phyloP scores from a whole-genome alignment of 2,113 vertebrate genomes.

The Natator depressus region DNA sequence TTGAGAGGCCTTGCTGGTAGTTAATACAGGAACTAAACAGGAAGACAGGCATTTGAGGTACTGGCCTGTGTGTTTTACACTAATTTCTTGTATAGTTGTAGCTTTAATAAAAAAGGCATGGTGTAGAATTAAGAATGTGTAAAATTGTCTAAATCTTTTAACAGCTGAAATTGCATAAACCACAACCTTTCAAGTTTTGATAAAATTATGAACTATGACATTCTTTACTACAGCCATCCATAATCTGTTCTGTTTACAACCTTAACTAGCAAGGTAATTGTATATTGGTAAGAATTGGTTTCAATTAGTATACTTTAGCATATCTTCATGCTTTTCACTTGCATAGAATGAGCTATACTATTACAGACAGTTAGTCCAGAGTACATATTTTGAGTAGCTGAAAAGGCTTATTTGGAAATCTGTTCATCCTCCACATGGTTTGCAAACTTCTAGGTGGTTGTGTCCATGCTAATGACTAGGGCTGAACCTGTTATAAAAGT shows the following conservation, averaged over 20 bases:
- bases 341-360: fast-evolving
- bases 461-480: neutral
- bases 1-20: neutral
- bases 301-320: neutral
- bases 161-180: neutral
- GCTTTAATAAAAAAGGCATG: no score
- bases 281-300: fast-evolving
- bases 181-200: neutral
- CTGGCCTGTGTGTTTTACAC: neutral
- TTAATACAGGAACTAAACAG: neutral
- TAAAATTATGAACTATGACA: neutral
- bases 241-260: fast-evolving
- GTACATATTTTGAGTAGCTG: neutral
- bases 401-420: neutral
- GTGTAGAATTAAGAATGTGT: no score
- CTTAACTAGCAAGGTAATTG: neutral
- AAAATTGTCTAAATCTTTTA: neutral
- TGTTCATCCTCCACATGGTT: neutral
- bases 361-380: no score
- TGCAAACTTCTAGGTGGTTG: neutral
- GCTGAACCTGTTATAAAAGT: neutral
- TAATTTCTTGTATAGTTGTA: neutral
- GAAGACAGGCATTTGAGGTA: neutral
- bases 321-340: neutral
- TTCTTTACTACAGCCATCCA: neutral